Percentiles rank a stretch among this genome's conserved stretches.
Evolutionary conservation across 2,797 vertebrate species (phyloP).

Genomic region (Heliangelus exortis): DNA sequence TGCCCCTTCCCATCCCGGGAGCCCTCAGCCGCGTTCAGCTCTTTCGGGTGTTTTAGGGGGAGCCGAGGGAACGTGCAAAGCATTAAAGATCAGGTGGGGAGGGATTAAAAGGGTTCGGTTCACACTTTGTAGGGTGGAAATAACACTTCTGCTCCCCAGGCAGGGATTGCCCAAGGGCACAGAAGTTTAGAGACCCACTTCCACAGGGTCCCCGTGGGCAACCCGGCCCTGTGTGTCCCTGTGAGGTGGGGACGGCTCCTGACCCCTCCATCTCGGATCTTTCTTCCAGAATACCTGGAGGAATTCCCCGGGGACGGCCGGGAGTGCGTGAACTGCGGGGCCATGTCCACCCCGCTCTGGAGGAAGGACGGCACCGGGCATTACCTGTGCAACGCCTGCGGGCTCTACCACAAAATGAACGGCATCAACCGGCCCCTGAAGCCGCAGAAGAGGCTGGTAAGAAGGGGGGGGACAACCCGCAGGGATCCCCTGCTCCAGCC

Average conservation of each 20-base stretch:
- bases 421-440: slow-evolving; percentile 96
- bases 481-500: neutral
- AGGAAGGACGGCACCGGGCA: slow-evolving; percentile 95
- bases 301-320: slow-evolving; percentile 89
- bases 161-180: too few species aligned
- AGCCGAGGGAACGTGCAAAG: neutral
- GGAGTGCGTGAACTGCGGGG: slow-evolving; percentile 97
- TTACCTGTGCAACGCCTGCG: slow-evolving; percentile 98
- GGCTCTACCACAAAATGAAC: slow-evolving; percentile 98
- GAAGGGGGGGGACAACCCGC: neutral
- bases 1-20: fast-evolving
- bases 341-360: slow-evolving; percentile 97
- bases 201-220: fast-evolving
- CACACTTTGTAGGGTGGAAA: neutral
- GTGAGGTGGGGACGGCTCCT: neutral
- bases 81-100: neutral
- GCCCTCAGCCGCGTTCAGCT: fast-evolving
- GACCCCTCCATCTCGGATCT: fast-evolving
- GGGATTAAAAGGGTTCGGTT: neutral
- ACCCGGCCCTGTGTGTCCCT: fast-evolving
- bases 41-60: neutral
- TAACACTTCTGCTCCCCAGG: fast-evolving
- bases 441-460: slow-evolving; percentile 96
- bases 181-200: neutral
- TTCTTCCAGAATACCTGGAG: slow-evolving; percentile 85